phyloP scores from a whole-genome alignment of 1,140 invertebrate species.

The Luehdorfia chinensis region DNA sequence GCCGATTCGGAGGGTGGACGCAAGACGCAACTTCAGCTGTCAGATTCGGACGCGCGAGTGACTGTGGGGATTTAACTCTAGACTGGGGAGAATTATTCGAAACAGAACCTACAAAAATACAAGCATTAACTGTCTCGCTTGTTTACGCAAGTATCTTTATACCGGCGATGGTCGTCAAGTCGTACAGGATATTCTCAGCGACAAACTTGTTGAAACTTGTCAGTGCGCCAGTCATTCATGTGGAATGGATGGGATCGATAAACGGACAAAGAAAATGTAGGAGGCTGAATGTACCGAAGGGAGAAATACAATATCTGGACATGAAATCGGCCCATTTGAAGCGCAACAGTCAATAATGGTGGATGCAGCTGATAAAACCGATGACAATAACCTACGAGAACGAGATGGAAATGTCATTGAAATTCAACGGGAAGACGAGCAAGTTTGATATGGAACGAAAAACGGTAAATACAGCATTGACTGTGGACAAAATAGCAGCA shows the following conservation, averaged over 20 bases:
- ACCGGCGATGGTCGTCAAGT: no score
- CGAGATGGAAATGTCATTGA: constrained; percentile 7
- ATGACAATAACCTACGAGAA: constrained; percentile 2
- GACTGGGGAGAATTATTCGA: constrained; percentile 21
- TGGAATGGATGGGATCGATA: constrained; percentile 15
- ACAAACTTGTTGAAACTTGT: neutral
- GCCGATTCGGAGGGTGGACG: no score
- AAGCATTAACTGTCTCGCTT: constrained; percentile 8
- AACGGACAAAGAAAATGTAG: neutral
- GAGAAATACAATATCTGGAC: constrained; percentile 22
- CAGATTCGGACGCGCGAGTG: no score
- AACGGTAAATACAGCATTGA: neutral
- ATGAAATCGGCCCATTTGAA: constrained; percentile 19
- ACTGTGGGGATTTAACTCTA: constrained; percentile 17
- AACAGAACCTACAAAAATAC: constrained; percentile 12
- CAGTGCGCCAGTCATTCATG: constrained; percentile 9
- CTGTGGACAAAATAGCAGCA: neutral
- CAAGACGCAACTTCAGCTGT: no score
- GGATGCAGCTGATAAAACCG: constrained; percentile 12
- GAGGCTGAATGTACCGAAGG: constrained; percentile 23
- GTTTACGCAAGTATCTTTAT: constrained; percentile 16
- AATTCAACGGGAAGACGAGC: constrained; percentile 5
- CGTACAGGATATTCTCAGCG: neutral
- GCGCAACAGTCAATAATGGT: constrained; percentile 7
- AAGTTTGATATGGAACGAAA: constrained; percentile 14